Conservation (phyloP, 1,140 invertebrate genomes). For the Asbolus verrucosus region DNA sequence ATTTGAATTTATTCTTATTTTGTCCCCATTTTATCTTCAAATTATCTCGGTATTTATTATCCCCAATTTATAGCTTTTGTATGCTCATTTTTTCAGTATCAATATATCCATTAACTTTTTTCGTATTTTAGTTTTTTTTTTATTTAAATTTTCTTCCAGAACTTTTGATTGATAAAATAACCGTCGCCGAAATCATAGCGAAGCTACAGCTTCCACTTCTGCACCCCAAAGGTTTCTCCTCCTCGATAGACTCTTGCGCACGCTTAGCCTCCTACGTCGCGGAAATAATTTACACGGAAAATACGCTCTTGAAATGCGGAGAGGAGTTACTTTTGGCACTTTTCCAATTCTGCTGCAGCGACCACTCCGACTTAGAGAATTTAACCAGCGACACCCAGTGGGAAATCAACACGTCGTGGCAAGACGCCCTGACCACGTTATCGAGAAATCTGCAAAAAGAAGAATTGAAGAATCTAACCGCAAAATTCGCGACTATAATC, state of each 20-base stretch:
- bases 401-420: conserved; percentile 69
- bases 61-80: no score
- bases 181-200: conserved; percentile 67
- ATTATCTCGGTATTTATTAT: no score
- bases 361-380: conserved; percentile 59
- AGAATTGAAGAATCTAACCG: conserved; percentile 46
- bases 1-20: no score
- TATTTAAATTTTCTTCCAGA: no score
- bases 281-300: conserved; percentile 65
- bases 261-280: conserved; percentile 68
- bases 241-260: conserved; percentile 66
- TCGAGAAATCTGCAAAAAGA: conserved; percentile 42
- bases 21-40: no score
- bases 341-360: conserved; percentile 65
- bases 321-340: conserved; percentile 65
- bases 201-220: conserved; percentile 63
- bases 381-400: conserved; percentile 67
- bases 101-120: no score
- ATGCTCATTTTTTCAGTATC: no score
- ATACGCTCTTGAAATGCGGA: conserved; percentile 57
- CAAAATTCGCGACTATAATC: conserved; percentile 61
- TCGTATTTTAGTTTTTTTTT: no score
- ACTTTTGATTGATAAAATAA: conserved; percentile 67
- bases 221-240: conserved; percentile 51
- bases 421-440: conserved; percentile 65